These are phyloP conservation scores for Melospiza melodia DNA, from an alignment of 2,113 vertebrate species.

Conservation along the genomic window DNA sequence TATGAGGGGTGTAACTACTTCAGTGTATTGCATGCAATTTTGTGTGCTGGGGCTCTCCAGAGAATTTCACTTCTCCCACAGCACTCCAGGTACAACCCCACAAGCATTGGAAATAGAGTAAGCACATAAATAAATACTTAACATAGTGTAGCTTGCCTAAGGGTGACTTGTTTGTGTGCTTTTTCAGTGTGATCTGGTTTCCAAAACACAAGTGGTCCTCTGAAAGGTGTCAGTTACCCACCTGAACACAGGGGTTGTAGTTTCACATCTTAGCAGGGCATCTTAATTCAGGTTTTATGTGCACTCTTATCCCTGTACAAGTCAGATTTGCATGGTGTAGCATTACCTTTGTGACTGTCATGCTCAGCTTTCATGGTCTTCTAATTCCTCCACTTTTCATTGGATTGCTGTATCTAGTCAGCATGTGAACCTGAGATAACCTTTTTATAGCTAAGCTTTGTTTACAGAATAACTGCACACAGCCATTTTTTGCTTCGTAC, in stretches of 20 bases:
- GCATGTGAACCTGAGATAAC: not conserved
- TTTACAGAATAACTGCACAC: not conserved
- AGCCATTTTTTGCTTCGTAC: not conserved
- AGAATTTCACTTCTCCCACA: not conserved
- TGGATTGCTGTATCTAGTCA: not conserved
- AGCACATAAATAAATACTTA: not conserved
- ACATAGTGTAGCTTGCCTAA: not conserved
- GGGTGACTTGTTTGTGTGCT: not conserved
- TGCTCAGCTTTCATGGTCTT: not conserved
- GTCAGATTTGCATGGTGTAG: not conserved
- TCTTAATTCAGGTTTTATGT: not conserved
- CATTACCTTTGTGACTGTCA: not conserved
- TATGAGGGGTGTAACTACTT: not conserved
- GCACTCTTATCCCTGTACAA: not conserved
- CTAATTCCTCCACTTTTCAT: not conserved
- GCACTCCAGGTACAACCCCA: not conserved
- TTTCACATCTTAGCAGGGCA: not conserved
- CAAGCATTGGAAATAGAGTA: not conserved
- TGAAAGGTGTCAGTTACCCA: not conserved
- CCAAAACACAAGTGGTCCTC: not conserved
- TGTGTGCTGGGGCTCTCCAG: not conserved
- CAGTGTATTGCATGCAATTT: not conserved
- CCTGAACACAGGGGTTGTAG: not conserved
- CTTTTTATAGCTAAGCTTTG: not conserved
- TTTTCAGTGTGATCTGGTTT: not conserved